Percentiles rank a stretch among this genome's conserved stretches.
phyloP scores from a whole-genome alignment of 1,140 invertebrate species.

The Paraescarpia echinospica region DNA sequence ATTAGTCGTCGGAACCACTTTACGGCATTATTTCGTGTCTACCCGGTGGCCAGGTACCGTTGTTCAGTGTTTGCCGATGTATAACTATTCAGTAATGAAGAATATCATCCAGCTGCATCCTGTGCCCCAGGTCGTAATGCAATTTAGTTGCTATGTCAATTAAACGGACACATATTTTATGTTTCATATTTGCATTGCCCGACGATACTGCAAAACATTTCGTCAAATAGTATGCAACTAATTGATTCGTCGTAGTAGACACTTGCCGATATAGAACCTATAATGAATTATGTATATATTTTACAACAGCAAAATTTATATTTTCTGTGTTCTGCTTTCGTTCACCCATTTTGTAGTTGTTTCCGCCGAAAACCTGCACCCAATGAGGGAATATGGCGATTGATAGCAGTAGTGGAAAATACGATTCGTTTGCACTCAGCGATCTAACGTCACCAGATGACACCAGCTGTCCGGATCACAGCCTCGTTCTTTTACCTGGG shows the following conservation, averaged over 20 bases:
- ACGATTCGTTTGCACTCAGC: background rate
- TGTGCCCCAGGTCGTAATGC: background rate
- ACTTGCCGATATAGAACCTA: no score
- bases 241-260: background rate
- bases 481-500: background rate
- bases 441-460: background rate
- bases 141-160: background rate
- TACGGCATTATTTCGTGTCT: background rate
- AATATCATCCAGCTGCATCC: background rate
- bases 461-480: background rate
- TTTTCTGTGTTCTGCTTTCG: background rate
- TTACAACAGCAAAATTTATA: no score
- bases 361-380: background rate
- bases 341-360: background rate
- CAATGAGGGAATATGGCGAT: background rate
- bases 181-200: background rate
- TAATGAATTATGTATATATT: no score
- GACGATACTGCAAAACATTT: background rate
- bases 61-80: background rate
- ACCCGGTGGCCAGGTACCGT: background rate
- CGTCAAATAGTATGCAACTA: no score
- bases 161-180: background rate
- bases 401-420: background rate
- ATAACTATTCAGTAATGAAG: background rate
- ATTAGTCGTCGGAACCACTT: background rate